Evolutionary conservation across 2,113 vertebrate species (phyloP).

Genomic region (Crotalus viridis): DNA sequence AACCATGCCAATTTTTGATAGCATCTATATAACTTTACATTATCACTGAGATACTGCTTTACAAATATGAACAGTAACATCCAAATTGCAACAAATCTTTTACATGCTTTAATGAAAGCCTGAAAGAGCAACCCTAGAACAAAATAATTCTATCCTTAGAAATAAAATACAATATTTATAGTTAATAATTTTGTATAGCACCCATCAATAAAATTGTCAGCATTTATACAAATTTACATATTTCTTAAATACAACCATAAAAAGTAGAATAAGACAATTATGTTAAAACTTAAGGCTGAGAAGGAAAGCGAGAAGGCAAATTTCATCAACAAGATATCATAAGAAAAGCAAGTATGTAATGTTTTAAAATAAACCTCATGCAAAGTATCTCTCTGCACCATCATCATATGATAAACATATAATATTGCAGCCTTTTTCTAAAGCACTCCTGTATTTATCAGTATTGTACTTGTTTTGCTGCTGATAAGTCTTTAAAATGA

Average conservation of each 20-base stretch:
- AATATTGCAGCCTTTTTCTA: background rate
- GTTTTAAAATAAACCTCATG: background rate
- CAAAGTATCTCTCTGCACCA: background rate
- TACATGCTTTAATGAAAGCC: background rate
- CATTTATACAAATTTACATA: background rate
- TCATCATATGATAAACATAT: background rate
- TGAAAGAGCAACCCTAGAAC: background rate
- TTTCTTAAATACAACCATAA: background rate
- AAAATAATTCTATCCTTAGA: background rate
- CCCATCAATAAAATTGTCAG: background rate
- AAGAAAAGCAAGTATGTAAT: background rate
- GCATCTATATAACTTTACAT: background rate
- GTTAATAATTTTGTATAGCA: background rate
- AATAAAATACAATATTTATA: background rate
- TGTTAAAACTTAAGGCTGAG: background rate
- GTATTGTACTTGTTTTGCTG: background rate
- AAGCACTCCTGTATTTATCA: background rate
- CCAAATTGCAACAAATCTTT: background rate
- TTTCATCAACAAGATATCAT: background rate
- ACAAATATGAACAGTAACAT: background rate
- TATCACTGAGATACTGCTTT: background rate
- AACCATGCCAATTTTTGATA: slow-evolving; percentile 1
- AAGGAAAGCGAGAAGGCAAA: background rate
- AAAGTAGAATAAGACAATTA: background rate
- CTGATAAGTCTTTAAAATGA: background rate